Base-by-base conservation (phyloP, 2,888 invertebrate species). In the Cheilosia pagana region DNA sequence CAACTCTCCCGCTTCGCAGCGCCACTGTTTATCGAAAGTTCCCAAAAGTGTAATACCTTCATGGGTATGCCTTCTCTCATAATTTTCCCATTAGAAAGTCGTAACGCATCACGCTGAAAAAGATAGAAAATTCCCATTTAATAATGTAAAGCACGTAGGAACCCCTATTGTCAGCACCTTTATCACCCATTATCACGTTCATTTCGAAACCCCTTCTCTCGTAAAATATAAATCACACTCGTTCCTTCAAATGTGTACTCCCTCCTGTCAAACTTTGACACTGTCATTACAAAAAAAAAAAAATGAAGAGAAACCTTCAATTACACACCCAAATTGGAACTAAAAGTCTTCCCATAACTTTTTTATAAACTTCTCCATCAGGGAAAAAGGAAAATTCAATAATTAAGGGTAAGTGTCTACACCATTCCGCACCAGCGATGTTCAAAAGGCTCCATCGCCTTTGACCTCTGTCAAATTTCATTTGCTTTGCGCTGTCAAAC, bases 151-250 rank as follows among this genome's bases (percentile, higher is more conserved):
- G 79, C 83, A 85, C 83, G 83, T 79, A 79, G 55, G 53, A 59
- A 70, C 74, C 79, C 70, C 68, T 68, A 79, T 75, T 85, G 83
- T 85, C 83, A 75, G 65, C 74, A 75, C 74, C 78, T 83, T 78
- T 75, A 78, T 78, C 78, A 68, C 50, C 74, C 79, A 79, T 83
- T 83, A 83, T 74, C 68, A 74, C 74, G 79, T 83, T 59, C 59
- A 63, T 72, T 78, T 74, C 8, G 52, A 25, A 28, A 60, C 39
- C 53, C 62, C 19, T 45, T 48, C 19, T 39, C 55, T 50, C 53
- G 19, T 67, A 48, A 65, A 16, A 50, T 21, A 43, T 59, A 77
- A 82, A 71, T 77, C 71, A 70, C 68, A 63, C 68, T 21, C 21
- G 59, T 63, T 76, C 52, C 63, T 63, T 81, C 53, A 59, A 76